Evolutionary conservation across 1,140 invertebrate genomes (phyloP).

Genomic region (Plodia interpunctella): DNA sequence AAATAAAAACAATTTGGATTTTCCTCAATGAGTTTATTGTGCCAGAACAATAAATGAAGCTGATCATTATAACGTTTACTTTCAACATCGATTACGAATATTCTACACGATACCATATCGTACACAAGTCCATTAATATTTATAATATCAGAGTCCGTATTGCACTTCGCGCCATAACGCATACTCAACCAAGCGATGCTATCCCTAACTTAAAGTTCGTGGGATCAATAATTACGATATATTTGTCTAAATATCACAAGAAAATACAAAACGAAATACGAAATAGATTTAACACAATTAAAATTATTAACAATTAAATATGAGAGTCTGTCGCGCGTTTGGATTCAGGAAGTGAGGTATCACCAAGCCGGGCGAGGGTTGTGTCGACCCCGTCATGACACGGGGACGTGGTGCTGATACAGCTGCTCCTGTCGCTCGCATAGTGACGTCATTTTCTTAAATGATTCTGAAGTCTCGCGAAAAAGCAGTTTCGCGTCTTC

Average conservation of each 20-base stretch:
- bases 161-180: slow-evolving; percentile 56
- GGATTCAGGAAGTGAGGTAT: slow-evolving; percentile 43
- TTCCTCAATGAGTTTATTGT: slow-evolving; percentile 75
- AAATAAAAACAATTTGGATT: slow-evolving; percentile 67
- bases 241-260: slow-evolving; percentile 77
- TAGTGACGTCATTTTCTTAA: slow-evolving; percentile 75
- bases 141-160: slow-evolving; percentile 64
- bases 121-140: slow-evolving; percentile 58
- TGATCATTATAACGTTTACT: slow-evolving; percentile 75
- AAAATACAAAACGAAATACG: slow-evolving; percentile 74
- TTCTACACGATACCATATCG: slow-evolving; percentile 64
- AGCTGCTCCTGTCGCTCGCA: slow-evolving; percentile 75
- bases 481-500: slow-evolving; percentile 75
- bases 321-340: slow-evolving; percentile 45
- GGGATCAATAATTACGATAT: slow-evolving; percentile 68
- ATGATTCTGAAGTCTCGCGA: slow-evolving; percentile 71
- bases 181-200: slow-evolving; percentile 50
- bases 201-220: slow-evolving; percentile 72
- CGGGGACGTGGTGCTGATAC: slow-evolving; percentile 76
- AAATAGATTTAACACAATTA: slow-evolving; percentile 72
- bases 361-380: slow-evolving; percentile 56
- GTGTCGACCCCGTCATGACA: slow-evolving; percentile 69
- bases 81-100: slow-evolving; percentile 76
- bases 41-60: slow-evolving; percentile 76
- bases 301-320: slow-evolving; percentile 74